A percentile compares a stretch with the other conserved stretches of the same genome.
Conservation (phyloP, 2,888 invertebrate genomes). For the Chaitophorus viminalis region DNA sequence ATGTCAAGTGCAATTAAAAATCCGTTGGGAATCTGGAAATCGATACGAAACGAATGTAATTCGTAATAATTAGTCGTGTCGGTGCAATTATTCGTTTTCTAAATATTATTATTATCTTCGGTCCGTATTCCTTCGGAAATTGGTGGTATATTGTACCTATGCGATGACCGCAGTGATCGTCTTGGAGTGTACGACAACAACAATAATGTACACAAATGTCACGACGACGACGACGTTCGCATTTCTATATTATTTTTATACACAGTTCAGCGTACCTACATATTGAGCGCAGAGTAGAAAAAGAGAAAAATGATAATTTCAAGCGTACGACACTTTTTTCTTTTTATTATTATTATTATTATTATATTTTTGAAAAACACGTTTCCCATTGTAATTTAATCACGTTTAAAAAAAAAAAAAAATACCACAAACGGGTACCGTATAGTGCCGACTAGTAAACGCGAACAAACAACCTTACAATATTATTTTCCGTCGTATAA, state of each 20-base stretch:
- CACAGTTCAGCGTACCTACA: not conserved
- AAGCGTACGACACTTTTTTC: not conserved
- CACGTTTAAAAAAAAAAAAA: constrained; percentile 5
- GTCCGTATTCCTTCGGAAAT: too few species aligned
- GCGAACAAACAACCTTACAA: constrained; percentile 32
- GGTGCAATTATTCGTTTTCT: not conserved
- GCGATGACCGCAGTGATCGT: not conserved
- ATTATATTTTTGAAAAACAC: constrained; percentile 1
- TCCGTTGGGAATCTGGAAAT: too few species aligned
- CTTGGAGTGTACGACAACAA: not conserved
- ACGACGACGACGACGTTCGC: too few species aligned
- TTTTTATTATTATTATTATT: too few species aligned
- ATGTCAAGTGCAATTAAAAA: too few species aligned
- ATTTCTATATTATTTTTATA: not conserved
- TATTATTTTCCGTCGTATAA: constrained; percentile 15
- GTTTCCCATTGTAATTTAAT: constrained; percentile 36
- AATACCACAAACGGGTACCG: constrained; percentile 5
- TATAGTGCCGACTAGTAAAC: constrained; percentile 2
- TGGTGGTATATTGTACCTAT: not conserved
- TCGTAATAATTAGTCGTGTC: not conserved
- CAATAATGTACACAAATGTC: not conserved
- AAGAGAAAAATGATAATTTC: constrained; percentile 27
- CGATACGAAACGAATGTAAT: not conserved
- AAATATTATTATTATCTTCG: not conserved
- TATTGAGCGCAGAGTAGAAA: not conserved